These are phyloP conservation scores for Caloenas nicobarica DNA, from an alignment of 2,113 vertebrate genomes.

Conservation along the genomic window DNA sequence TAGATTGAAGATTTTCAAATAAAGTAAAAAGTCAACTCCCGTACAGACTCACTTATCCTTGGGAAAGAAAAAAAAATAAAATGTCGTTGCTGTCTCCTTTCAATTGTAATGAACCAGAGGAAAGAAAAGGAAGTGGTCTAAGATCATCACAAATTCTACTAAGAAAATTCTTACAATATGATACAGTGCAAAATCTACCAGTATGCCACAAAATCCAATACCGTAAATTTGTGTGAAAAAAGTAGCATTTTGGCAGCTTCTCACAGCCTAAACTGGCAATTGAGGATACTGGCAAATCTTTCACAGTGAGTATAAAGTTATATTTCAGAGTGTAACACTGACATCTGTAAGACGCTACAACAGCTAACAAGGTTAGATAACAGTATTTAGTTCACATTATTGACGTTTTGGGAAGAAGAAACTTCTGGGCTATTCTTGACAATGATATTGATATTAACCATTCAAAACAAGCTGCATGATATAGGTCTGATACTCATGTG, in stretches of 20 bases:
- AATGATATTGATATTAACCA: background rate
- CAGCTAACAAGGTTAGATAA: background rate
- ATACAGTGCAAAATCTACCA: background rate
- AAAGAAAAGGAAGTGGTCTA: background rate
- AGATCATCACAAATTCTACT: background rate
- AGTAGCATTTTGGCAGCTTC: background rate
- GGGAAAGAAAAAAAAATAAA: background rate
- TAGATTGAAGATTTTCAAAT: conserved; percentile 12
- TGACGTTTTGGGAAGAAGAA: background rate
- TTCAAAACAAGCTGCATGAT: background rate
- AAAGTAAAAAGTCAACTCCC: conserved; percentile 14
- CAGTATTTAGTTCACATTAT: background rate
- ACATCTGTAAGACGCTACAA: background rate
- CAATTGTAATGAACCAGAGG: background rate
- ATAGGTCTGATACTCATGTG: background rate
- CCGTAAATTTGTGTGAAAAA: background rate
- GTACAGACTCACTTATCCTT: background rate
- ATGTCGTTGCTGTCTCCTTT: background rate
- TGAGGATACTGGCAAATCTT: background rate
- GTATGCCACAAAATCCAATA: background rate
- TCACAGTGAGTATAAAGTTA: background rate
- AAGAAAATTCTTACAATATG: background rate
- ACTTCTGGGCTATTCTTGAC: background rate
- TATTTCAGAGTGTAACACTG: background rate
- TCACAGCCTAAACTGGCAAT: background rate